A percentile compares a stretch with the other conserved stretches of the same genome.
These are phyloP conservation scores for Lasioglossum pauxillum DNA, from an alignment of 2,888 invertebrate species.

Conservation along the genomic window DNA sequence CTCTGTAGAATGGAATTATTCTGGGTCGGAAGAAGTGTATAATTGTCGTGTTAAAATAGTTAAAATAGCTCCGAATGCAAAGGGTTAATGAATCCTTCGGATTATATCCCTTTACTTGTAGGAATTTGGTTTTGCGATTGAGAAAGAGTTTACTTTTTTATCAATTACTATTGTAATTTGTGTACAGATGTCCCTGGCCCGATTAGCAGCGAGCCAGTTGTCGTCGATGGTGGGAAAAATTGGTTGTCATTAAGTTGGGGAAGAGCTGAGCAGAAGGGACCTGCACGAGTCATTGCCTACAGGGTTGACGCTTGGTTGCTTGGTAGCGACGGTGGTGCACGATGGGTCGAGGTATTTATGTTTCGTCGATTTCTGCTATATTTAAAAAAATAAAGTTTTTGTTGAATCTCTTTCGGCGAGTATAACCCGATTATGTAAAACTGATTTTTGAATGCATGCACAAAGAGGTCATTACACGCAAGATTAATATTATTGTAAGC, in stretches of 20 bases:
- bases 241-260: slow-evolving; percentile 95
- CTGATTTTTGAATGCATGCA: background rate
- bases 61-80: no score
- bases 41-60: no score
- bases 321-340: slow-evolving; percentile 92
- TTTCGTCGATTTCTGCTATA: background rate
- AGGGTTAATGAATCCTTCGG: background rate
- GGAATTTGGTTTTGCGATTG: background rate
- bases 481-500: background rate
- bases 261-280: slow-evolving; percentile 89
- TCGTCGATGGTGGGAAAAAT: slow-evolving; percentile 93
- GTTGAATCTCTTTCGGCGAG: background rate
- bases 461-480: background rate
- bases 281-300: slow-evolving; percentile 93
- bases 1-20: no score
- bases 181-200: slow-evolving; percentile 90
- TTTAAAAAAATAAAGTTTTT: background rate
- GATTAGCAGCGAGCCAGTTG: slow-evolving; percentile 90
- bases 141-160: background rate
- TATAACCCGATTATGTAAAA: background rate
- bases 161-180: background rate
- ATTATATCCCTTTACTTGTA: background rate
- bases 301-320: slow-evolving; percentile 92
- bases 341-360: slow-evolving; percentile 89
- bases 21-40: no score